Conservation (phyloP, 1,140 invertebrate genomes). For the Cardiocondyla obscurior region DNA sequence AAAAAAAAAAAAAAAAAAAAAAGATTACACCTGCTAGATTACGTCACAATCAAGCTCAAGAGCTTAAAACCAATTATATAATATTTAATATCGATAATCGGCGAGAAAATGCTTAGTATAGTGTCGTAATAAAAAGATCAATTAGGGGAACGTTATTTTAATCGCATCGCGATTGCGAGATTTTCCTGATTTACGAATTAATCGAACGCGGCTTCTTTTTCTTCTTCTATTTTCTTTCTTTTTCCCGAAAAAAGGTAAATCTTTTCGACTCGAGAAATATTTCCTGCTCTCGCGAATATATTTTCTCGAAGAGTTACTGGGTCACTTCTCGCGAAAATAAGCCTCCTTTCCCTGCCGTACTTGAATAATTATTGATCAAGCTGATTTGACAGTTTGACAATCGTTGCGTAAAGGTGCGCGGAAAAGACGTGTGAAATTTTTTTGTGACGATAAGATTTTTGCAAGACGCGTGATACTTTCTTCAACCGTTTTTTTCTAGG, state of each 20-base stretch:
- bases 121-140: not conserved
- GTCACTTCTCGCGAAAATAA: not conserved
- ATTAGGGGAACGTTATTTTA: not conserved
- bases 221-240: not conserved
- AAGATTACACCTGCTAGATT: not conserved
- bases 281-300: not conserved
- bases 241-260: not conserved
- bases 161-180: not conserved
- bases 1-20: too few species aligned
- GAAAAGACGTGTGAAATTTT: not conserved
- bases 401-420: not conserved
- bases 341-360: not conserved
- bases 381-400: not conserved
- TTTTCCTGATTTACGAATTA: not conserved
- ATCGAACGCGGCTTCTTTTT: not conserved
- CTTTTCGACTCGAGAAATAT: conserved; percentile 3
- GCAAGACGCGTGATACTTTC: not conserved
- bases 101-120: not conserved
- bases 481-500: not conserved
- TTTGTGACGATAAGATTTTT: not conserved
- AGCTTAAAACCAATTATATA: not conserved
- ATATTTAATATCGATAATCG: conserved; percentile 1
- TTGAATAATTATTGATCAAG: not conserved
- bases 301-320: not conserved
- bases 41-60: not conserved